These are phyloP conservation scores for Syngnathus acus DNA, from an alignment of 2,797 vertebrate species.

Conservation along the genomic window DNA sequence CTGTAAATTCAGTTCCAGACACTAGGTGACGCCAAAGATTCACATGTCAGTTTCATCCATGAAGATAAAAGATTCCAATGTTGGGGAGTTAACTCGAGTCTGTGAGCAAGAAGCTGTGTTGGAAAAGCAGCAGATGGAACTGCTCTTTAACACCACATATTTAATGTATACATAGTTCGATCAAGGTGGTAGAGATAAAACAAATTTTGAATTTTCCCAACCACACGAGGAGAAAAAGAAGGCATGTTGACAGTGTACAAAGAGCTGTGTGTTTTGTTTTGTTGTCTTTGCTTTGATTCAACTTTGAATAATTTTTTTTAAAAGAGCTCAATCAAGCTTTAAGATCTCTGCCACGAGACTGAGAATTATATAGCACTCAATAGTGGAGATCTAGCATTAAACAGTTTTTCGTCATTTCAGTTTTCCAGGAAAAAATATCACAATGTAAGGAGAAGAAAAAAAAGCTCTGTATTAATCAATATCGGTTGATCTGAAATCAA, in stretches of 20 bases:
- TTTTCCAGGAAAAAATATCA: no score
- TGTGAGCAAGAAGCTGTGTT: not conserved
- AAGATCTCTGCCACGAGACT: no score
- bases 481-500: no score
- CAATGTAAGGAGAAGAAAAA: no score
- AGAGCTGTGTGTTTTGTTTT: no score
- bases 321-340: no score
- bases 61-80: not conserved
- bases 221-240: not conserved
- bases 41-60: not conserved
- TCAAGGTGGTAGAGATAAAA: not conserved
- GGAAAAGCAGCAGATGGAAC: not conserved
- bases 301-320: no score
- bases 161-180: not conserved
- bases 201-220: not conserved
- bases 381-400: no score
- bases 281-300: not conserved
- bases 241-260: not conserved
- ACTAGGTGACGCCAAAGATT: constrained; percentile 57
- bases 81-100: not conserved
- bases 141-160: not conserved
- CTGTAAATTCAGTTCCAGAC: constrained; percentile 14
- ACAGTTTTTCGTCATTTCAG: no score
- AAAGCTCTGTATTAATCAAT: no score
- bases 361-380: no score